Evolutionary conservation across 2,113 vertebrate species (phyloP).

Genomic region (Petromus typicus): DNA sequence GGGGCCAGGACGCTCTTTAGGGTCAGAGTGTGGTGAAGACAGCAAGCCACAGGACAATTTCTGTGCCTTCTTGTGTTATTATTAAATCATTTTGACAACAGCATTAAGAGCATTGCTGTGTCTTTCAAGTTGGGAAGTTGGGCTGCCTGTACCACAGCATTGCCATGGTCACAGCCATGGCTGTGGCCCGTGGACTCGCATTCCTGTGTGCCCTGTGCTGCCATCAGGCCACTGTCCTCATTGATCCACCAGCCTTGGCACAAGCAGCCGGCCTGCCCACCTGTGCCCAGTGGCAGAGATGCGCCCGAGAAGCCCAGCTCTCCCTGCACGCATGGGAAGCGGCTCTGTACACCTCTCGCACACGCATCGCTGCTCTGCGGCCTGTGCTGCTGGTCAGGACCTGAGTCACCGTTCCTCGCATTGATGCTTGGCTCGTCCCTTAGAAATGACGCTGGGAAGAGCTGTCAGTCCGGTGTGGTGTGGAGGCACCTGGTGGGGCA

Average conservation of each 20-base stretch:
- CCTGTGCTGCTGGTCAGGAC: not conserved
- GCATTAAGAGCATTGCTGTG: not conserved
- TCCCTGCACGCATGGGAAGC: not conserved
- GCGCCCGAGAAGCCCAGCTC: accelerated
- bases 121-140: not conserved
- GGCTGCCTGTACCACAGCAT: accelerated
- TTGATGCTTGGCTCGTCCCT: not conserved
- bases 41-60: not conserved
- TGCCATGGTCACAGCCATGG: accelerated
- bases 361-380: accelerated
- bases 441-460: not conserved
- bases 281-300: not conserved
- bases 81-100: not conserved
- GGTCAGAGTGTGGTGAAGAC: not conserved
- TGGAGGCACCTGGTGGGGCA: not conserved
- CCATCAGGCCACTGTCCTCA: not conserved
- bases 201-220: not conserved
- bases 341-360: no score
- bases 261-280: not conserved
- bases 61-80: not conserved
- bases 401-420: not conserved
- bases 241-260: accelerated
- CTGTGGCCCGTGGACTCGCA: accelerated
- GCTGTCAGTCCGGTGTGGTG: not conserved
- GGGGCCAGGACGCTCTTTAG: not conserved